Evolutionary conservation across 2,113 vertebrate species (phyloP).

Genomic region (Pandion haliaetus): DNA sequence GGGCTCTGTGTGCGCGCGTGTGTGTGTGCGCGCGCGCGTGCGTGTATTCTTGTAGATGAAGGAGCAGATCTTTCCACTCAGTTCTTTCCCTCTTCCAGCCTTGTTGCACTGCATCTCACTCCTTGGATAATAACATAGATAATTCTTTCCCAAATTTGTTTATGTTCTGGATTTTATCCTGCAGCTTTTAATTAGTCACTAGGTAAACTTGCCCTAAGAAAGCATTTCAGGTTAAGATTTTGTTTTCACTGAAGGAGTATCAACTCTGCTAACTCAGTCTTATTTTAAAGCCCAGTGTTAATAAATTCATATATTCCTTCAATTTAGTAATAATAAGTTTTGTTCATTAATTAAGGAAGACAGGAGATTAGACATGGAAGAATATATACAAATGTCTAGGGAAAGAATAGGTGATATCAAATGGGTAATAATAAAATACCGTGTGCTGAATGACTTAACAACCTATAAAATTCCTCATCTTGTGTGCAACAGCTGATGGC

Average conservation of each 20-base stretch:
- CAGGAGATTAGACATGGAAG: neutral
- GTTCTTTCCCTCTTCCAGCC: neutral
- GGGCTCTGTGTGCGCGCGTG: rapidly evolving
- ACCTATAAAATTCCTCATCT: neutral
- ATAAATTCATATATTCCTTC: neutral
- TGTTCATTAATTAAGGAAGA: neutral
- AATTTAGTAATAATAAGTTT: neutral
- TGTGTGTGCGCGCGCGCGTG: no score
- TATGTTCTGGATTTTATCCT: neutral
- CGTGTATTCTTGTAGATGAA: rapidly evolving
- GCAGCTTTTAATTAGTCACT: neutral
- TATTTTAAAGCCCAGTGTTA: neutral
- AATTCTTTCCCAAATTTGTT: neutral
- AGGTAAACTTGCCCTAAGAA: neutral
- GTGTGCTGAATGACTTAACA: neutral
- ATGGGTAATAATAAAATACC: neutral
- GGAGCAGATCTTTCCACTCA: neutral
- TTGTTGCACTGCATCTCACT: neutral
- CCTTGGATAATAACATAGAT: neutral
- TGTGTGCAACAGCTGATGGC: neutral
- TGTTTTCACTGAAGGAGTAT: neutral
- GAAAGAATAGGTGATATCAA: neutral
- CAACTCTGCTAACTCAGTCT: neutral
- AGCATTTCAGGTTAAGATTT: neutral
- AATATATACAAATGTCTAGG: neutral